phyloP scores from a whole-genome alignment of 2,113 vertebrate genomes.

The Picathartes gymnocephalus region DNA sequence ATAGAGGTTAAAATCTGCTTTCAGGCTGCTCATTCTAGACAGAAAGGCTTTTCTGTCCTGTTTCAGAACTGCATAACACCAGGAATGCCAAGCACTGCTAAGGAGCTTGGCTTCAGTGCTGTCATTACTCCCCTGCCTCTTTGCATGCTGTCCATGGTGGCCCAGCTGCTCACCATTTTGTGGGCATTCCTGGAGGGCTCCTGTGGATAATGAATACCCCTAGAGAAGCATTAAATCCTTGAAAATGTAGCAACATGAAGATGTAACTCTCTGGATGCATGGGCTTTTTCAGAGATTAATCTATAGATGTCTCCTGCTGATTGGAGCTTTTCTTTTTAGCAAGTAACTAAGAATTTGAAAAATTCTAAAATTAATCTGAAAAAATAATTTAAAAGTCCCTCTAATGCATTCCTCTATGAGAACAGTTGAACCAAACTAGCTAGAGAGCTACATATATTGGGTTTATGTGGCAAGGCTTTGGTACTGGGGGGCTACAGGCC shows the following conservation, averaged over 20 bases:
- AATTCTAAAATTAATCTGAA: background rate
- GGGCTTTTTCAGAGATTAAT: background rate
- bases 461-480: background rate
- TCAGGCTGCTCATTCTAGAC: background rate
- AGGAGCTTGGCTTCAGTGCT: background rate
- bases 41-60: conserved; percentile 9
- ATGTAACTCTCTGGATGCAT: background rate
- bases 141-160: background rate
- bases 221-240: background rate
- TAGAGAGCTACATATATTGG: background rate
- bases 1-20: conserved; percentile 46
- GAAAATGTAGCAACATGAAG: background rate
- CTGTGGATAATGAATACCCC: background rate
- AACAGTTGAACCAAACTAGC: background rate
- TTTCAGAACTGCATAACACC: background rate
- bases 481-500: background rate
- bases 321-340: background rate
- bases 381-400: background rate
- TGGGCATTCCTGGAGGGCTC: background rate
- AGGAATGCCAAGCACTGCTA: background rate
- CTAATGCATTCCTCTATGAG: background rate
- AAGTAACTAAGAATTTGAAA: background rate
- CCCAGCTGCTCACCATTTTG: background rate
- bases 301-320: background rate
- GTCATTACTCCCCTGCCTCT: background rate